These are phyloP conservation scores for Numenius phaeopus DNA, from an alignment of 2,797 vertebrate species.

Conservation along the genomic window DNA sequence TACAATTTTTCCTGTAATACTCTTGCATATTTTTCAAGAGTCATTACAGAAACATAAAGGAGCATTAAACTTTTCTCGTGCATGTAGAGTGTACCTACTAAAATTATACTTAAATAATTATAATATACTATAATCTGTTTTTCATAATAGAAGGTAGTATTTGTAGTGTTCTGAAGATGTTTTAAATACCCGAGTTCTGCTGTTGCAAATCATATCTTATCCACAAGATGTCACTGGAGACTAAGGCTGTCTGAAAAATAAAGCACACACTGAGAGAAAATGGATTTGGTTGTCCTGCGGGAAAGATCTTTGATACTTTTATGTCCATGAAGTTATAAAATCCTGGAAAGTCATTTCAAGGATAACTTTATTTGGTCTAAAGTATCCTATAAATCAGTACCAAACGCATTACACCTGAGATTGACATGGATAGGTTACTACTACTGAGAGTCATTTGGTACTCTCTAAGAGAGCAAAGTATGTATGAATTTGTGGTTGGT, in stretches of 20 bases:
- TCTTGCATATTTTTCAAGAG: neutral
- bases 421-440: neutral
- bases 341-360: neutral
- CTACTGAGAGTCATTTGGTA: neutral
- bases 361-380: neutral
- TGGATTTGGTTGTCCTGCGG: neutral
- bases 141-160: neutral
- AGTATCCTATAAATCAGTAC: neutral
- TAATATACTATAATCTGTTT: too few species aligned
- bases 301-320: neutral
- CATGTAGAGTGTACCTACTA: accelerated
- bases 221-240: constrained; percentile 63
- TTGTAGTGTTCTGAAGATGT: neutral
- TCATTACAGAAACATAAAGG: neutral
- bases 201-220: neutral
- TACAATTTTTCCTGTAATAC: neutral
- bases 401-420: neutral
- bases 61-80: neutral
- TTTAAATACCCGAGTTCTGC: neutral
- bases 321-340: neutral
- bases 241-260: neutral
- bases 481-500: neutral
- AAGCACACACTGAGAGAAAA: neutral
- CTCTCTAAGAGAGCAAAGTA: neutral
- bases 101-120: neutral